Evolutionary conservation across 2,888 invertebrate genomes (phyloP).

Genomic region (Branchellion lobata): DNA sequence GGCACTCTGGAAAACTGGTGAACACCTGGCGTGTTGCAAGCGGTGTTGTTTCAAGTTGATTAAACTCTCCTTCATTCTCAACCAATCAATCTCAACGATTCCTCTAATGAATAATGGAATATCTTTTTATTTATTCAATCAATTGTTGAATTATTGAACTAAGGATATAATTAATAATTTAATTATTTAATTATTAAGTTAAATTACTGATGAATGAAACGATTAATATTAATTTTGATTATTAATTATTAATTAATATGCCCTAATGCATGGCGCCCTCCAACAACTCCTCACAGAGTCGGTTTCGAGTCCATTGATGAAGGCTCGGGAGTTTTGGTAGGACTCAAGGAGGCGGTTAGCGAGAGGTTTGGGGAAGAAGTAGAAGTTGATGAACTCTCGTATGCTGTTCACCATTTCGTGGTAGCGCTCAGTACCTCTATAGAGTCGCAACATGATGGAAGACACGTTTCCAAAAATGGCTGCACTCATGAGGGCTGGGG

Average conservation of each 20-base stretch:
- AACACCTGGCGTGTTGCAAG: constrained; percentile 53
- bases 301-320: constrained; percentile 63
- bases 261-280: no score
- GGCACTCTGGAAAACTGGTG: constrained; percentile 56
- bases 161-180: no score
- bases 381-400: constrained; percentile 63
- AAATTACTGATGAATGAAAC: no score
- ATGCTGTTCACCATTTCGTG: constrained; percentile 62
- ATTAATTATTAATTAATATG: no score
- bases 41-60: no score
- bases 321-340: constrained; percentile 61
- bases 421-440: constrained; percentile 62
- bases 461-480: constrained; percentile 63
- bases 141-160: no score
- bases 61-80: no score
- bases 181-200: no score
- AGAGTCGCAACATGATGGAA: constrained; percentile 62
- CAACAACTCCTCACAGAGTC: constrained; percentile 62
- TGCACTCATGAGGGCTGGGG: constrained; percentile 62
- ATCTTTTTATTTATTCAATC: no score
- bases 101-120: no score
- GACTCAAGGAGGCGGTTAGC: constrained; percentile 62
- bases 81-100: no score
- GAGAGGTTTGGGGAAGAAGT: constrained; percentile 61
- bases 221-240: no score